phyloP scores from a whole-genome alignment of 2,113 vertebrate species.

The Ageneiosus marmoratus region DNA sequence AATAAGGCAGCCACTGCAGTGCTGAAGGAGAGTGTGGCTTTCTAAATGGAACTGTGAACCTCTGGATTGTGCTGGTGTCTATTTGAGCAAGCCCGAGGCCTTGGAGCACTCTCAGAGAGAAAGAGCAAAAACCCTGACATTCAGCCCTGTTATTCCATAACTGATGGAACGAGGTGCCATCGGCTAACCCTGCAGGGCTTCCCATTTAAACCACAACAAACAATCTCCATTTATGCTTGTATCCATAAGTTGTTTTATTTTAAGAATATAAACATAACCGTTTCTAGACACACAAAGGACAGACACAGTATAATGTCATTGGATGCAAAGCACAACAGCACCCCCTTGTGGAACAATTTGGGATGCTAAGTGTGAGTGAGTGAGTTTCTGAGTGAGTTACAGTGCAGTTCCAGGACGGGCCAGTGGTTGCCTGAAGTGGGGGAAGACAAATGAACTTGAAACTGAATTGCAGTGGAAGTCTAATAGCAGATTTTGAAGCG shows the following conservation, averaged over 20 bases:
- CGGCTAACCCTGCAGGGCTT: constrained; percentile 17
- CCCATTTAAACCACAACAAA: neutral
- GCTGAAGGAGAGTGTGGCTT: neutral
- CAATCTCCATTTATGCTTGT: neutral
- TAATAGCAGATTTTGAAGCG: too few relatives aligned
- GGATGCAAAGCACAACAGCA: too few relatives aligned
- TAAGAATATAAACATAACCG: neutral
- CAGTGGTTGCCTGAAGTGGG: neutral
- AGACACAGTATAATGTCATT: too few relatives aligned
- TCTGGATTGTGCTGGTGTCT: neutral
- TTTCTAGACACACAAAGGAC: too few relatives aligned
- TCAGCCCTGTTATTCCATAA: constrained; percentile 15
- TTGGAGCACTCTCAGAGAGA: constrained; percentile 23
- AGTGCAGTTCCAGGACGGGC: too few relatives aligned
- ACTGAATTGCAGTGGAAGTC: neutral
- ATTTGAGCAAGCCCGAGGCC: constrained; percentile 34
- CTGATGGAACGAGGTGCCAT: constrained; percentile 13
- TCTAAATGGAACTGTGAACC: neutral
- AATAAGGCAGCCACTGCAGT: neutral
- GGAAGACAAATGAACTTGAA: neutral
- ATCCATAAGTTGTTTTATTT: neutral
- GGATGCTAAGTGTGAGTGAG: too few relatives aligned
- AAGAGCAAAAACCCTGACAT: constrained; percentile 28
- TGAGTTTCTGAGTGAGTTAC: too few relatives aligned
- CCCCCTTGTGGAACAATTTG: too few relatives aligned